Percentiles rank a stretch among this genome's conserved stretches.
Conservation (phyloP, 1,140 invertebrate species). For the Drosophila arawakana region DNA sequence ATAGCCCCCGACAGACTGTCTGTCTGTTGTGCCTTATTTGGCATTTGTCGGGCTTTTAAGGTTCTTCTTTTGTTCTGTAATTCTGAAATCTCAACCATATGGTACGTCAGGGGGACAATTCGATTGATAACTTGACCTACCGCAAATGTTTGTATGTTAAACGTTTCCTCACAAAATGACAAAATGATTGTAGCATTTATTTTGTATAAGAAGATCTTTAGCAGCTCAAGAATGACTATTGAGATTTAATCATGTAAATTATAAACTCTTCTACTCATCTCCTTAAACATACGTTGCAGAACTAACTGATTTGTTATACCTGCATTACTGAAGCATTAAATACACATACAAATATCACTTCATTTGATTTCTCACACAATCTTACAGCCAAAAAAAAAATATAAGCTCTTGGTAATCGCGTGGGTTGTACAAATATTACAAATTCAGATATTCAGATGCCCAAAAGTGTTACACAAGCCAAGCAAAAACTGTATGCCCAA, state of each 20-base stretch:
- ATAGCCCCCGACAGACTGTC: conserved; percentile 34
- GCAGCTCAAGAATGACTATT: not conserved
- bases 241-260: too few species aligned
- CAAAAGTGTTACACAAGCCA: conserved; percentile 2
- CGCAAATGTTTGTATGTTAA: conserved; percentile 52
- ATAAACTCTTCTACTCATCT: not conserved
- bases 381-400: not conserved
- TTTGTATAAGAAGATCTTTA: not conserved
- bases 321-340: too few species aligned
- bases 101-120: conserved; percentile 9
- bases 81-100: conserved; percentile 20
- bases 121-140: conserved; percentile 46
- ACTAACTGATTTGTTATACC: too few species aligned
- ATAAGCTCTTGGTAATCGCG: not conserved
- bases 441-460: not conserved
- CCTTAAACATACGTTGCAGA: too few species aligned
- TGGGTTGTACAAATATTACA: conserved; percentile 19
- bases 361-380: not conserved
- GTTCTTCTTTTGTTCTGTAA: conserved; percentile 9
- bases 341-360: too few species aligned
- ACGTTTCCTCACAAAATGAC: not conserved
- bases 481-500: conserved; percentile 20
- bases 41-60: conserved; percentile 12
- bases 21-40: conserved; percentile 49
- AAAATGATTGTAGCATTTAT: not conserved